A percentile compares a stretch with the other conserved stretches of the same genome.
Evolutionary conservation across 2,113 vertebrate genomes (phyloP).

Genomic region (Anolis carolinensis): DNA sequence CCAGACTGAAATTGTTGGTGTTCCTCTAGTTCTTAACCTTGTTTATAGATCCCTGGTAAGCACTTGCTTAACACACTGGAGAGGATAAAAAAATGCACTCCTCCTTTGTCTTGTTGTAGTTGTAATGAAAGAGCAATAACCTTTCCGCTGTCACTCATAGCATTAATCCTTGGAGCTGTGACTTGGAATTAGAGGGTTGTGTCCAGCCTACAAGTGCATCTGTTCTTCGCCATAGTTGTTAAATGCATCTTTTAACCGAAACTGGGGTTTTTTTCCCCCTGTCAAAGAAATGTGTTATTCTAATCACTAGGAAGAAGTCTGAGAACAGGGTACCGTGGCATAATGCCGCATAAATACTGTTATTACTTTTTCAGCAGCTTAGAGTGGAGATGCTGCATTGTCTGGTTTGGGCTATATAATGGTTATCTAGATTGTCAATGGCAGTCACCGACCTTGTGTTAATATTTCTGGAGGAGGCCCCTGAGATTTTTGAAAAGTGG

Average conservation of each 20-base stretch:
- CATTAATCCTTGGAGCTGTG: not conserved
- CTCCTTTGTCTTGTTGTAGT: not conserved
- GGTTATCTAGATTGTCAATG: not conserved
- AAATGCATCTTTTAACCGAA: conserved; percentile 17
- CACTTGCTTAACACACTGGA: not conserved
- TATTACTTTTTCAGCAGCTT: conserved; percentile 22
- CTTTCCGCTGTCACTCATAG: not conserved
- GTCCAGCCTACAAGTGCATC: not conserved
- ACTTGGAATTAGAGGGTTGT: not conserved
- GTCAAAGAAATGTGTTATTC: not conserved
- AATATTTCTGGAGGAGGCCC: not conserved
- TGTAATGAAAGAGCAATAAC: conserved; percentile 1
- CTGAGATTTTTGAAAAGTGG: not conserved
- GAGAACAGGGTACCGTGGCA: not conserved
- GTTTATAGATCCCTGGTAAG: not conserved
- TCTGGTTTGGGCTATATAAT: conserved; percentile 9
- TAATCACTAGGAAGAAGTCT: conserved; percentile 10
- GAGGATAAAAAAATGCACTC: not conserved
- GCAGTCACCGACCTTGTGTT: not conserved
- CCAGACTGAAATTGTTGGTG: not conserved
- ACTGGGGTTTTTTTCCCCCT: no score
- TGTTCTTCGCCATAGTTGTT: not conserved
- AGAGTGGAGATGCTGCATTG: not conserved
- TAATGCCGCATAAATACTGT: conserved; percentile 10
- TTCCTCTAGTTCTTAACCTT: not conserved